phyloP scores from a whole-genome alignment of 2,888 invertebrate genomes.

The Amphipoea lucens region DNA sequence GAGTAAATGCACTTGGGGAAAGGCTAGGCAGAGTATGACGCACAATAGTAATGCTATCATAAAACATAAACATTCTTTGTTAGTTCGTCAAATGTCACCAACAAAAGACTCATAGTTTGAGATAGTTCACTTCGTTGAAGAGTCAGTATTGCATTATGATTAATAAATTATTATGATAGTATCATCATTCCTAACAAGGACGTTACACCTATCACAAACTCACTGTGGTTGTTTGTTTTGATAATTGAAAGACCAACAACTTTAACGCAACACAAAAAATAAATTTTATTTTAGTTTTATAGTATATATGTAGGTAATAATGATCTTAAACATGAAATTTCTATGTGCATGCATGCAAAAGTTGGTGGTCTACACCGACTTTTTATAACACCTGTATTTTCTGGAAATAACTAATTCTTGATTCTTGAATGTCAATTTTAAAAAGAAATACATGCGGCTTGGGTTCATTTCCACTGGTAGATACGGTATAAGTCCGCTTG shows the following conservation, averaged over 20 bases:
- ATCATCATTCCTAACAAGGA: neutral
- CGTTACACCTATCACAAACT: neutral
- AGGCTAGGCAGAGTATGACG: neutral
- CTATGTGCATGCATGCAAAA: neutral
- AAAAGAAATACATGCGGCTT: neutral
- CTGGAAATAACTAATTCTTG: neutral
- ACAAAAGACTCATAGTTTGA: constrained; percentile 2
- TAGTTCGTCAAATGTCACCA: constrained; percentile 2
- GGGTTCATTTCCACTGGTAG: neutral
- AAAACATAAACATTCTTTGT: constrained; percentile 15
- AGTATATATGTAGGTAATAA: neutral
- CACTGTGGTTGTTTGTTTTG: neutral
- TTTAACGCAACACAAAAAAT: neutral
- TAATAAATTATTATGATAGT: constrained; percentile 21
- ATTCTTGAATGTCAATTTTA: neutral
- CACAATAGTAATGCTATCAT: neutral
- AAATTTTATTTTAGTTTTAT: neutral
- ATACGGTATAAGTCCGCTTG: neutral
- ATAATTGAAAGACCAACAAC: neutral
- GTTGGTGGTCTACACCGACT: neutral
- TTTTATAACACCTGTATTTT: neutral
- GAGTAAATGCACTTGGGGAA: neutral
- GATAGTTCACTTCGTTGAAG: neutral
- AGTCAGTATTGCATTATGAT: neutral
- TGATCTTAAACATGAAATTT: neutral